Evolutionary conservation across 2,797 vertebrate genomes (phyloP).

Genomic region (Craterocephalus amniculus): DNA sequence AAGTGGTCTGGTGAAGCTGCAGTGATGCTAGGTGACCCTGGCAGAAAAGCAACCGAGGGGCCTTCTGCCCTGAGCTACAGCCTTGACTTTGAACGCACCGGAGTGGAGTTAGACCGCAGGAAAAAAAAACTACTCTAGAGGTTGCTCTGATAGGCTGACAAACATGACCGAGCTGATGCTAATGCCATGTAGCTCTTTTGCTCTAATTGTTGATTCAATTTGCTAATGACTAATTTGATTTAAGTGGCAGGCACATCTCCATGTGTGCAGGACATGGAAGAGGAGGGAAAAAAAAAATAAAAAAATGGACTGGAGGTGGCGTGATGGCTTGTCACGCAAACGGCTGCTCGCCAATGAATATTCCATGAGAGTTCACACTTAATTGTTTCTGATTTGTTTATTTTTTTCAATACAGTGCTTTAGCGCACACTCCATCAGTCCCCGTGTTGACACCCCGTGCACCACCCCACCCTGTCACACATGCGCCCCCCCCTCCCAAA

Average conservation of each 20-base stretch:
- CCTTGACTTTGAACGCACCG: conserved; percentile 68
- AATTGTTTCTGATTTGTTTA: conserved; percentile 88
- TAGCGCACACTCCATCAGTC: conserved; percentile 74
- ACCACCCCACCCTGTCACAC: conserved; percentile 11
- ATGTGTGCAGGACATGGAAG: conserved; percentile 78
- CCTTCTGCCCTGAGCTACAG: conserved; percentile 75
- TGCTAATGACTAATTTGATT: conserved; percentile 92
- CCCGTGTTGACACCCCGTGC: conserved; percentile 64
- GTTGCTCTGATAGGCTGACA: conserved; percentile 78
- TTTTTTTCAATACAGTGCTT: conserved; percentile 78
- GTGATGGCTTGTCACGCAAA: conserved; percentile 83
- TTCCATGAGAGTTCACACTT: conserved; percentile 87
- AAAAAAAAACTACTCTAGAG: conserved; percentile 70
- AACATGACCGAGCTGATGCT: conserved; percentile 85
- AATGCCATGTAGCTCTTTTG: conserved; percentile 88
- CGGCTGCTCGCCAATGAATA: conserved; percentile 82
- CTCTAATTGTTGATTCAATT: conserved; percentile 90
- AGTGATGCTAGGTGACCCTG: conserved; percentile 77
- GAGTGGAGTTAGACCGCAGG: conserved; percentile 70
- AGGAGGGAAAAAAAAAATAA: conserved; percentile 31
- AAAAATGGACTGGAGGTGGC: conserved; percentile 70
- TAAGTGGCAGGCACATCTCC: conserved; percentile 87
- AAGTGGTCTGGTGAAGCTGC: conserved; percentile 42
- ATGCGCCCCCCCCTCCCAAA: rapidly evolving
- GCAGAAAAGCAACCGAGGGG: conserved; percentile 60